Conservation (phyloP, 2,797 vertebrate species). For the Onychomys arenicola region DNA sequence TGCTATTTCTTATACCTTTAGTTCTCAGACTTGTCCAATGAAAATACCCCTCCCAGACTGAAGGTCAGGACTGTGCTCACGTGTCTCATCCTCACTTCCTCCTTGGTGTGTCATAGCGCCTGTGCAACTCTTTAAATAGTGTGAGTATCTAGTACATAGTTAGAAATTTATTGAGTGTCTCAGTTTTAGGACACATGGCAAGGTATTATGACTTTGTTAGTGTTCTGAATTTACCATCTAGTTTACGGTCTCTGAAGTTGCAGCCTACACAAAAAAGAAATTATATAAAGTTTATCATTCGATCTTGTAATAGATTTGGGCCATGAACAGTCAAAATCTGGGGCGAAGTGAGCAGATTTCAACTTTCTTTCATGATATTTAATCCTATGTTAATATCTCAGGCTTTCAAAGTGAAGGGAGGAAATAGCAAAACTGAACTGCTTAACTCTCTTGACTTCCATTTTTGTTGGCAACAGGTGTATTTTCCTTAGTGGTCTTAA, state of each 20-base stretch:
- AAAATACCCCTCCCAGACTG: background rate
- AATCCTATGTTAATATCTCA: background rate
- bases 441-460: background rate
- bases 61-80: background rate
- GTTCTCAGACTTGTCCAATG: background rate
- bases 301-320: background rate
- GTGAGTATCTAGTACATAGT: background rate
- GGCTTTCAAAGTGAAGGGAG: background rate
- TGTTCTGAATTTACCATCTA: conserved; percentile 22
- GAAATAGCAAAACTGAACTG: background rate
- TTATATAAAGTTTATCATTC: background rate
- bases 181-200: background rate
- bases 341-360: background rate
- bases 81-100: background rate
- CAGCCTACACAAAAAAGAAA: background rate
- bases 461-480: background rate
- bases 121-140: background rate
- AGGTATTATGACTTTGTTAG: background rate
- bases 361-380: background rate
- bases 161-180: background rate
- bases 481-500: background rate
- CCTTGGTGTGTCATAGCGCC: background rate
- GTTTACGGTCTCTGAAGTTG: background rate
- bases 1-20: background rate
- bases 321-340: background rate